A percentile compares a stretch with the other conserved stretches of the same genome.
Evolutionary conservation across 2,113 vertebrate genomes (phyloP).

Genomic region (Sceloporus undulatus): DNA sequence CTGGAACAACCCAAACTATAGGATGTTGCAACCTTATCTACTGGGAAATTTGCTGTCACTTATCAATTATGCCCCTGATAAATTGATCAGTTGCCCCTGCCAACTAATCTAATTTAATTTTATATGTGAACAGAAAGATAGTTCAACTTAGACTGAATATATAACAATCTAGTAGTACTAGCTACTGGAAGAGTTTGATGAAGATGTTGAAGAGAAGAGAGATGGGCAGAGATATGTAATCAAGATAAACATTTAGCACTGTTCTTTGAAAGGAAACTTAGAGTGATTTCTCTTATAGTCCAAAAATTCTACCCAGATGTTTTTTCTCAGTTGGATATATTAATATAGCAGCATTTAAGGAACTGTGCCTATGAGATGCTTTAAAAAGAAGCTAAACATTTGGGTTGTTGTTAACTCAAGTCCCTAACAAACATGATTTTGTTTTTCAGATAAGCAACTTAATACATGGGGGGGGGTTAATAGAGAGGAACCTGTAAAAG

Average conservation of each 20-base stretch:
- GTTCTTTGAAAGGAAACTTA: not conserved
- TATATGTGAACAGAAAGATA: not conserved
- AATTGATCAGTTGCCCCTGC: too few relatives aligned
- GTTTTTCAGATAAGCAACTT: not conserved
- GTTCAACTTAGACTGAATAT: not conserved
- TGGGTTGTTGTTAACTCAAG: not conserved
- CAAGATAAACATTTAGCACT: not conserved
- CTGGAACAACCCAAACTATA: too few relatives aligned
- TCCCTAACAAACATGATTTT: not conserved
- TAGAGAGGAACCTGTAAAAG: not conserved
- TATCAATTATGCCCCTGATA: not conserved
- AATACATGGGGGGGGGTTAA: too few relatives aligned
- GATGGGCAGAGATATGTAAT: not conserved
- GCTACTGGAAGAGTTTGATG: not conserved
- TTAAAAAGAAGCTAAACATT: not conserved
- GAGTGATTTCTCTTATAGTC: not conserved
- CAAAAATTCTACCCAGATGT: not conserved
- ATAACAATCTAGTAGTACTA: not conserved
- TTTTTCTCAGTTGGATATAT: not conserved
- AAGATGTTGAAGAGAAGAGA: not conserved
- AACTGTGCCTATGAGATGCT: not conserved
- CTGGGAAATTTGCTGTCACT: too few relatives aligned
- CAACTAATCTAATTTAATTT: not conserved
- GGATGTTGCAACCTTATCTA: too few relatives aligned
- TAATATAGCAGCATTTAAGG: too few relatives aligned